A percentile compares a stretch with the other conserved stretches of the same genome.
phyloP scores from a whole-genome alignment of 2,888 invertebrate species.

The Enchytraeus crypticus region DNA sequence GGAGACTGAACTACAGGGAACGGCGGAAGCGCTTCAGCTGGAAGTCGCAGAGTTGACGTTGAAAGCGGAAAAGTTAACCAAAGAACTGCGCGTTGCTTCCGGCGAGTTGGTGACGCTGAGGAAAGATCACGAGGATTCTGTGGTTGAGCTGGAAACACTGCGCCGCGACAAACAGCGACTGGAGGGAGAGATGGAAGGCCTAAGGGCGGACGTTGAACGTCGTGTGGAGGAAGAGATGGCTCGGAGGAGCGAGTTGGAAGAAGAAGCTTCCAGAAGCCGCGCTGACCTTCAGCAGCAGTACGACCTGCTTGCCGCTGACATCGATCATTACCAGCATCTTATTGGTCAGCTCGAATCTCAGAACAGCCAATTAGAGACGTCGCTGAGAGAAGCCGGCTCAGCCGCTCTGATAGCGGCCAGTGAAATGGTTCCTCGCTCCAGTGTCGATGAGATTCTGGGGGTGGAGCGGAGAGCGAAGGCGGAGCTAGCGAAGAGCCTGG shows the following conservation, averaged over 20 bases:
- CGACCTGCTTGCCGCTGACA: constrained; percentile 12
- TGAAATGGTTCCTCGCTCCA: too few species aligned
- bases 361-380: constrained; percentile 3
- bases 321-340: constrained; percentile 12
- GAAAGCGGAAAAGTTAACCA: neutral
- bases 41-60: neutral
- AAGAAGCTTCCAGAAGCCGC: too few species aligned
- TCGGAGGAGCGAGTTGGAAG: too few species aligned
- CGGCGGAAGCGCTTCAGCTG: constrained; percentile 5
- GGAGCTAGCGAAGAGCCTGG: neutral
- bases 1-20: constrained; percentile 9
- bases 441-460: neutral
- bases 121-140: neutral
- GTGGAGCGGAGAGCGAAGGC: neutral
- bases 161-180: neutral
- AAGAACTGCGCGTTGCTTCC: too few species aligned
- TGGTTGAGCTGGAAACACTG: neutral
- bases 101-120: too few species aligned
- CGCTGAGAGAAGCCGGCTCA: neutral
- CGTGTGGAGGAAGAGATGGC: too few species aligned
- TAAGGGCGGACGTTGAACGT: neutral
- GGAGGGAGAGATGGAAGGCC: neutral
- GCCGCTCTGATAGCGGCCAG: too few species aligned
- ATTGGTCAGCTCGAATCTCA: constrained; percentile 7
- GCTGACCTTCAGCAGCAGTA: constrained; percentile 4